Evolutionary conservation across 2,113 vertebrate species (phyloP), one percentile per base, ranked within the genome.

Genomic region (Pongo pygmaeus): DNA sequence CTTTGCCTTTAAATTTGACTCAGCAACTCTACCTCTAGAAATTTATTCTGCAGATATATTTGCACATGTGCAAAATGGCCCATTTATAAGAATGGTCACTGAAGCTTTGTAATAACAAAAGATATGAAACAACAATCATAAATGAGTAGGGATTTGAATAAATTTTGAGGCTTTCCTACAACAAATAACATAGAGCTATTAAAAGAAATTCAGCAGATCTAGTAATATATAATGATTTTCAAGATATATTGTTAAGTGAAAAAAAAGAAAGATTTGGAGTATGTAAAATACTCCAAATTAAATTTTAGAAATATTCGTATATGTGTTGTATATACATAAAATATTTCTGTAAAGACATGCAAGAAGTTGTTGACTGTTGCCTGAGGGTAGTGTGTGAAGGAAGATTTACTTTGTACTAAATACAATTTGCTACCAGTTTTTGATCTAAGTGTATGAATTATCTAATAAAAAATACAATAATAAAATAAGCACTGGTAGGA

Each of bases 301-400:
- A 95, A 89, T 80, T 85, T 91, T 72, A 50, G 13, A 93, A 91
- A 64, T 93, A 80, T 88, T 87, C 84, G 11, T 48, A 30, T 50
- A 9, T 91, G 20, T 95, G 38, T 6, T 67, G 2, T 40, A 9
- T 67, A 48, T 55, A 46, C 13, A 80, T 83, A 38, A 75, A 84
- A 27, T 75, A 67, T 84, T 91, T 95, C 69, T 91, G 78, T 43
- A 85, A 75, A 92, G 35, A 61, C 48, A 91, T 6, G 46, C 57
- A 95, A 59, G 40, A 69, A 67, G 18, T 83, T 89, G 12, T 77
- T 87, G 55, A 77, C 23, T 48, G 0, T 46, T 81, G 46, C 20
- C 64, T 89, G 10, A 18, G 35, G 78, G 48, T 25, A 89, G 9
- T 38, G 27, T 84, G 30, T 67, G 35, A 11, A 79, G 43, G 84